Conservation (phyloP, 2,113 vertebrate species). For the Chauna torquata region DNA sequence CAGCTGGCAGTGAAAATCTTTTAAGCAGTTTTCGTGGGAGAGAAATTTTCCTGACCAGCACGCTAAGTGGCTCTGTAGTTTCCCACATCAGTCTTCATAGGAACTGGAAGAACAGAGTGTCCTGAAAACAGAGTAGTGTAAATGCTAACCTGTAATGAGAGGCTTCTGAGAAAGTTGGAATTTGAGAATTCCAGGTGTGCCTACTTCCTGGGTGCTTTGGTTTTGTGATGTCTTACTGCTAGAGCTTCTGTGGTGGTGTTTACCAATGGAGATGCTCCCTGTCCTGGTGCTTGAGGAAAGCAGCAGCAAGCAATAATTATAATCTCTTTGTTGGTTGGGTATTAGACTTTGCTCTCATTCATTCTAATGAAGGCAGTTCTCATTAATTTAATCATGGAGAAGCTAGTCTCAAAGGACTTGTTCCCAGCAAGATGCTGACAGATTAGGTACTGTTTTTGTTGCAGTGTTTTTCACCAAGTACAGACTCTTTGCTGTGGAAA, state of each 20-base stretch:
- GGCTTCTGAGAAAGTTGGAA: not conserved
- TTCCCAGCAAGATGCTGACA: not conserved
- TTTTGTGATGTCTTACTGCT: not conserved
- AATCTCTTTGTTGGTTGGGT: not conserved
- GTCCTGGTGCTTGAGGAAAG: not conserved
- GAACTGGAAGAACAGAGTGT: conserved; percentile 14
- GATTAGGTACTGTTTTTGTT: not conserved
- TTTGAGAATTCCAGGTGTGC: not conserved
- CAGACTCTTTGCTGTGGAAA: too few species aligned
- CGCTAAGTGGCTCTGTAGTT: conserved; percentile 56
- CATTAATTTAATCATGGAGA: conserved; percentile 14
- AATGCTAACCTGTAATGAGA: not conserved
- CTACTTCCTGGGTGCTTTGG: not conserved
- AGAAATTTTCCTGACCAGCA: conserved; percentile 48
- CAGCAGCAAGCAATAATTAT: not conserved
- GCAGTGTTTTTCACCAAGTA: not conserved
- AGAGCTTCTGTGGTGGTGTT: not conserved
- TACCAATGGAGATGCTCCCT: not conserved
- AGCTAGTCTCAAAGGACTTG: not conserved
- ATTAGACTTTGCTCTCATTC: not conserved
- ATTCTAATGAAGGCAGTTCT: conserved; percentile 30
- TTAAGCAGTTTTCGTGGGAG: not conserved
- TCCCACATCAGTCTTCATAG: conserved; percentile 2
- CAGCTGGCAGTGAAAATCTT: conserved; percentile 7
- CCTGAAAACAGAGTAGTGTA: not conserved